Conservation (phyloP, 2,797 vertebrate species). For the Enteromius radiatus region DNA sequence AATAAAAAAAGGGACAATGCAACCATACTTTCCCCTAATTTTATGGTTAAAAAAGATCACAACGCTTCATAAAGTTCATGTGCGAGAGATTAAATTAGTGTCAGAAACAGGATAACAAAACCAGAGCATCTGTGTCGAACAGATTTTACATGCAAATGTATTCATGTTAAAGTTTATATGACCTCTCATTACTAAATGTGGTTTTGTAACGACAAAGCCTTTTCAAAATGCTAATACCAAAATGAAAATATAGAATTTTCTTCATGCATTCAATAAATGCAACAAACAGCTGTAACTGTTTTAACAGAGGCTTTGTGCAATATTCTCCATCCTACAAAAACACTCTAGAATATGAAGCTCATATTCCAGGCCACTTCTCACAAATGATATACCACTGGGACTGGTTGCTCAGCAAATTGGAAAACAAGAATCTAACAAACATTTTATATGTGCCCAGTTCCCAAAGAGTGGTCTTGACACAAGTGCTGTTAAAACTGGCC, state of each 20-base stretch:
- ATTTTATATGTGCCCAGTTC: conserved; percentile 48
- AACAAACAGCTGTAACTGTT: conserved; percentile 20
- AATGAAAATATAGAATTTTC: background rate
- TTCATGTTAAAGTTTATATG: conserved; percentile 2
- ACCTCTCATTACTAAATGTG: background rate
- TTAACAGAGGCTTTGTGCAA: conserved; percentile 24
- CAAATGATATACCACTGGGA: conserved; percentile 44
- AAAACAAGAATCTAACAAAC: conserved; percentile 65
- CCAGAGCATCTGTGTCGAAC: background rate
- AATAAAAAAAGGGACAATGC: background rate
- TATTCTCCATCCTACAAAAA: conserved; percentile 3
- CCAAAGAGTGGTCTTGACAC: conserved; percentile 42
- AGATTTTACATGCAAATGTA: conserved; percentile 1
- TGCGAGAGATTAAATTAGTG: conserved; percentile 15
- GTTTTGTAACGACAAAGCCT: background rate
- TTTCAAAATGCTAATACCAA: background rate
- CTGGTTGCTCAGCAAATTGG: conserved; percentile 62
- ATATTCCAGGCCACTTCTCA: conserved; percentile 25
- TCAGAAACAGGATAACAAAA: conserved; percentile 8
- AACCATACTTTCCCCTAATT: background rate
- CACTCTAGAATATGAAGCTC: background rate
- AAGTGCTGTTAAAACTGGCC: conserved; percentile 49
- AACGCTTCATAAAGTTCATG: conserved; percentile 4
- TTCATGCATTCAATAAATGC: conserved; percentile 20
- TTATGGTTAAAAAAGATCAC: conserved; percentile 6